Evolutionary conservation across 2,888 invertebrate genomes (phyloP), one percentile per base, ranked within the genome.

Genomic region (Macrosoma leucophasiata): DNA sequence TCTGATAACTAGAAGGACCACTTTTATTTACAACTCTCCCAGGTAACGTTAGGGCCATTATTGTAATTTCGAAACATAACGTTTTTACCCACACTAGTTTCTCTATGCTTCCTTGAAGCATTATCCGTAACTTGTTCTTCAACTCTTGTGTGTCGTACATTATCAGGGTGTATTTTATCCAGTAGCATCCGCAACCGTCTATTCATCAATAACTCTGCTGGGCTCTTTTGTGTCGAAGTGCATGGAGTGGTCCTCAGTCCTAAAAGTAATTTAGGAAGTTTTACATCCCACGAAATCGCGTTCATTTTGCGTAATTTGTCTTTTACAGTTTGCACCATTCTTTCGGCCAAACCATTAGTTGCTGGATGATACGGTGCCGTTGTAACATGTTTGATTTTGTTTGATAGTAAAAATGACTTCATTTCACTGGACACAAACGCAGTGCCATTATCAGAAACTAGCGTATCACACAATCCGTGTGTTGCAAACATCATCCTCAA

Each of bases 241-340:
- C 24, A 37, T 14, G 39, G 44, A 13, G 32, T 25, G 26, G 30
- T 36, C 9, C 38, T 26, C 32, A 42, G 17, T 11, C 26, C 24
- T 26, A 36, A 40, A 30, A 42, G 33, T 25, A 42, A 24, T 31
- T 38, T 38, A 10, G 36, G 28, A 36, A 39, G 13, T 36, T 36
- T 23, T 26, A 33, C 36, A 30, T 22, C 14, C 36, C 40, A 43
- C 14, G 42, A 30, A 21, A 28, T 28, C 7, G 34, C 29, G 9
- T 12, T 8, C 9, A 12, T 21, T 18, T 33, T 33, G 8, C 36
- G 34, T 8, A 45, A 20, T 24, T 47, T 46, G 12, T 29, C 27
- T 29, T 46, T 46, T 3, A 49, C 25, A 8, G 44, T 48, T 13
- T 48, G 43, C 3, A 46, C 37, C 20, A 40, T 35, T 11, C 43